phyloP scores from a whole-genome alignment of 2,888 invertebrate species.

The Ophion ellenae region DNA sequence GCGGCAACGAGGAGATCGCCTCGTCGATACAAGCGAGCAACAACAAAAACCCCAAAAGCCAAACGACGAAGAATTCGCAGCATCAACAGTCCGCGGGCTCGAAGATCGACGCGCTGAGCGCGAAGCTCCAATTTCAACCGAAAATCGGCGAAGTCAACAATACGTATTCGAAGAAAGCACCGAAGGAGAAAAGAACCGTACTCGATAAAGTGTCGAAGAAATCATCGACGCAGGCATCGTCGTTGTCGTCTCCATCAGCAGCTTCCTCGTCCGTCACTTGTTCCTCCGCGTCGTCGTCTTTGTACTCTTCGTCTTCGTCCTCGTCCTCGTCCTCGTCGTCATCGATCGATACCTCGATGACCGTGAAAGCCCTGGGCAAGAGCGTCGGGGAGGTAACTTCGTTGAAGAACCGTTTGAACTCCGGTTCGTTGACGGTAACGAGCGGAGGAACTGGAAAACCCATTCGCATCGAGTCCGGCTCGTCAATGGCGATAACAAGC shows the following conservation, averaged over 20 bases:
- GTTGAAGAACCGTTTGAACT: slow-evolving; percentile 42
- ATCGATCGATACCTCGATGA: slow-evolving; percentile 39
- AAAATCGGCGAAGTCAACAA: slow-evolving; percentile 80
- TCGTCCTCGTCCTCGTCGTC: slow-evolving; percentile 34
- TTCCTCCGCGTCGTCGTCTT: slow-evolving; percentile 8
- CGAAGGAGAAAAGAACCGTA: slow-evolving; percentile 75
- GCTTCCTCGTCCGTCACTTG: not conserved
- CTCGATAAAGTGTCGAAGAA: slow-evolving; percentile 72
- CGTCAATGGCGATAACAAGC: slow-evolving; percentile 39
- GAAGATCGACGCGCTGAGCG: slow-evolving; percentile 81
- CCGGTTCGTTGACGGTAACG: slow-evolving; percentile 24
- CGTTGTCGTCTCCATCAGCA: not conserved
- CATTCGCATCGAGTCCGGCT: slow-evolving; percentile 41
- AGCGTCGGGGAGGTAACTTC: slow-evolving; percentile 16
- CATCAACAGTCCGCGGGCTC: slow-evolving; percentile 72
- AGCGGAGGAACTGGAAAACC: slow-evolving; percentile 31
- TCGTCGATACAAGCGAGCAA: slow-evolving; percentile 27
- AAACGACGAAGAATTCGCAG: slow-evolving; percentile 50
- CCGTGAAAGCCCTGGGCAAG: slow-evolving; percentile 40
- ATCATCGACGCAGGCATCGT: slow-evolving; percentile 58
- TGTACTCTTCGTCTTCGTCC: slow-evolving; percentile 19
- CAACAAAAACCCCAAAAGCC: slow-evolving; percentile 39
- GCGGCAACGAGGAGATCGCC: slow-evolving; percentile 13
- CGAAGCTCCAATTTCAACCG: slow-evolving; percentile 81
- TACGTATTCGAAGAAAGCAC: slow-evolving; percentile 77